Percentiles rank a stretch among this genome's conserved stretches.
Conservation (phyloP, 2,113 vertebrate genomes). For the Atractosteus spatula region DNA sequence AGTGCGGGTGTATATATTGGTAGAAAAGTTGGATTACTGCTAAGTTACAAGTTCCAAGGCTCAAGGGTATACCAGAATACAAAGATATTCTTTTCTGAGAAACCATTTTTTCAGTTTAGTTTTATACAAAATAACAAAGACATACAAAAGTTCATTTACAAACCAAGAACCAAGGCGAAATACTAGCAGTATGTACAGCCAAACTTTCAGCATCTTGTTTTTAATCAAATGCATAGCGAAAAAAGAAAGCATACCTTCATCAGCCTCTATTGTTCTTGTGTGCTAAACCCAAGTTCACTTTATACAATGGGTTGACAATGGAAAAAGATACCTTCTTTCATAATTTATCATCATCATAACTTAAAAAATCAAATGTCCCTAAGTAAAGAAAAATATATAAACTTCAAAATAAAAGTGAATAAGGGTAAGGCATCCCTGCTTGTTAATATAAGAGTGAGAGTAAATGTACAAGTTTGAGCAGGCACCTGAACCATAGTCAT, state of each 20-base stretch:
- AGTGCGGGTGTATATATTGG: conserved; percentile 65
- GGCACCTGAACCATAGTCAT: conserved; percentile 84
- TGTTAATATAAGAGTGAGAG: conserved; percentile 83
- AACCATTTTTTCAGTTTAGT: conserved; percentile 74
- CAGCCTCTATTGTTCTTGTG: conserved; percentile 64
- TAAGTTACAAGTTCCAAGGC: conserved; percentile 93
- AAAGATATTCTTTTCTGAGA: conserved; percentile 85
- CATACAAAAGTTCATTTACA: conserved; percentile 99
- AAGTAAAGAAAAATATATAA: conserved; percentile 50
- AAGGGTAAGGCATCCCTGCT: conserved; percentile 97
- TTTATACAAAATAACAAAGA: conserved; percentile 99
- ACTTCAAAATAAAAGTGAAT: conserved; percentile 62
- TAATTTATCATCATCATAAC: conserved; percentile 49
- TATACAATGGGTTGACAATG: conserved; percentile 55
- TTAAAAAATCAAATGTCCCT: conserved; percentile 72
- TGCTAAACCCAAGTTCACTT: conserved; percentile 62
- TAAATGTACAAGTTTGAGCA: conserved; percentile 82
- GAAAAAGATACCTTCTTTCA: conserved; percentile 42
- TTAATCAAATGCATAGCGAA: conserved; percentile 88
- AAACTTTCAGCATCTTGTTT: conserved; percentile 78
- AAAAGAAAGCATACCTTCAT: conserved; percentile 72
- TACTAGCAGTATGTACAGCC: conserved; percentile 96
- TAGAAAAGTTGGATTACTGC: conserved; percentile 97
- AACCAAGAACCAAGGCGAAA: conserved; percentile 95
- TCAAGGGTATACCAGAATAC: conserved; percentile 95